Base-by-base conservation (phyloP, 2,797 vertebrate genomes). In the Clarias fuscus region DNA sequence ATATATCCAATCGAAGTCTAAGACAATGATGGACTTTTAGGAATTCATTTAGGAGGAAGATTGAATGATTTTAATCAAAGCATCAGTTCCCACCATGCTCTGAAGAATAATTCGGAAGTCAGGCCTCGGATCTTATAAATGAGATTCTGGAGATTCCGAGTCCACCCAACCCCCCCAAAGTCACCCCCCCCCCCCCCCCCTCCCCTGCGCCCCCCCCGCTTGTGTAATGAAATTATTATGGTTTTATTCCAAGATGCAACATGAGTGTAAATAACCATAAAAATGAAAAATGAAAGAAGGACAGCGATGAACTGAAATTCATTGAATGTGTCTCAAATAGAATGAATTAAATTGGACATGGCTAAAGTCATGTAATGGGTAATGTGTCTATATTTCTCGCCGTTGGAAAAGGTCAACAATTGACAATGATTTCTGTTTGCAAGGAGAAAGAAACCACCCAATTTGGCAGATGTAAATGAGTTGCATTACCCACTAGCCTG, bases 281-380 rank as follows among this genome's bases (percentile, higher is more conserved):
- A 37, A 65, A 33, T 77, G 17, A 77, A 33, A 78, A 78, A 80
- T 80, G 3, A 53, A 67, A 58, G 33, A 58, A 67, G 67, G 58
- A 89, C 86, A 76, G 86, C 88, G 85, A 77, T 71, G 70, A 43
- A 83, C 76, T 89, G 30, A 81, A 86, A 78, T 78, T 13, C 56
- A 37, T 0, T 78, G 56, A 87, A 82, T 68, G 85, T 61, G 43
- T 70, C 71, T 79, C 48, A 27, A 86, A 84, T 85, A 65, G 24
- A 89, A 90, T 90, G 1, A 81, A 90, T 88, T 88, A 75, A 89
- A 88, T 83, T 82, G 20, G 88, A 89, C 53, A 86, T 80, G 82
- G 61, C 14, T 10, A 86, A 61, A 73, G 79, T 90, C 83, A 84
- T 59, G 17, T 80, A 84, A 77, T 82, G 83, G 89, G 87, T 85